These are phyloP conservation scores for Callionymus lyra DNA, from an alignment of 2,113 vertebrate species.

Conservation along the genomic window DNA sequence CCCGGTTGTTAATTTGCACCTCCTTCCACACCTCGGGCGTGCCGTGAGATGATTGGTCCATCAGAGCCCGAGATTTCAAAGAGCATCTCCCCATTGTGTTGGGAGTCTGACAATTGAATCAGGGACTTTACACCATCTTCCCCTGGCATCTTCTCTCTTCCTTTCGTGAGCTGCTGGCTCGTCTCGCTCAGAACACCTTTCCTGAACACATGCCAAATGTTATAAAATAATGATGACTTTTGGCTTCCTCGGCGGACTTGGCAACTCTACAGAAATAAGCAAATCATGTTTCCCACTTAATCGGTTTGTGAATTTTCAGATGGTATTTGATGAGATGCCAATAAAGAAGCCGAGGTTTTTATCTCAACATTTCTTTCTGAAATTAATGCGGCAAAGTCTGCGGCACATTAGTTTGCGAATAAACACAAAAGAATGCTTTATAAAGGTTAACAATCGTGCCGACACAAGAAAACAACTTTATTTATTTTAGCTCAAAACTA, in stretches of 20 bases:
- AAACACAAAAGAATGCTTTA: no score
- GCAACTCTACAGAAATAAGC: conserved; percentile 19
- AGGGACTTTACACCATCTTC: background rate
- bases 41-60: conserved; percentile 26
- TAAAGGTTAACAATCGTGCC: no score
- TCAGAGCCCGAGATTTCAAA: conserved; percentile 29
- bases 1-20: conserved; percentile 41
- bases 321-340: no score
- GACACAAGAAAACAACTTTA: no score
- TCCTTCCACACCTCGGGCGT: conserved; percentile 44
- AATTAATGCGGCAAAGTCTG: no score
- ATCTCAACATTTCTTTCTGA: no score
- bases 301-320: no score
- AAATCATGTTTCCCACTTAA: conserved; percentile 43
- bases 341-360: no score
- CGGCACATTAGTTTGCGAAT: no score
- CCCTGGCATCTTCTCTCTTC: conserved; percentile 3
- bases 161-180: conserved; percentile 28
- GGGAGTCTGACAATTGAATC: conserved; percentile 29
- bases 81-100: conserved; percentile 22
- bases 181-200: conserved; percentile 21
- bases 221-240: conserved; percentile 39
- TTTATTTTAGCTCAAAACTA: no score
- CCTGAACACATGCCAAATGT: conserved; percentile 42
- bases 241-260: conserved; percentile 38